phyloP scores from a whole-genome alignment of 2,888 invertebrate species.

The Dryocosmus kuriphilus region DNA sequence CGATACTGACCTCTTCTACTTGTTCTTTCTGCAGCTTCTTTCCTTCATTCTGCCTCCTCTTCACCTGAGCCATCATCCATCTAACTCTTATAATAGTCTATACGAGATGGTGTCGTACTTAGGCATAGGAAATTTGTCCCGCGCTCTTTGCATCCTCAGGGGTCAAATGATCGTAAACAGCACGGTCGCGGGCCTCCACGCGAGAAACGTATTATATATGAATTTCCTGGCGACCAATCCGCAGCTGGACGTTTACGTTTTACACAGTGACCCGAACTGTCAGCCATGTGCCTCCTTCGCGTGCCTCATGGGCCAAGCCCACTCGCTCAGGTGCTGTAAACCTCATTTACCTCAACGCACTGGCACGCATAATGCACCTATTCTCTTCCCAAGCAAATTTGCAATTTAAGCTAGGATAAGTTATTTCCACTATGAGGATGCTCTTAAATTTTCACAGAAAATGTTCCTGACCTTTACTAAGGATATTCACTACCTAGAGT shows the following conservation, averaged over 20 bases:
- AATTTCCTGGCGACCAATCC: slow-evolving; percentile 66
- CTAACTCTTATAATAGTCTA: not conserved
- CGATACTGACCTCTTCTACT: not conserved
- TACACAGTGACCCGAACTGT: slow-evolving; percentile 59
- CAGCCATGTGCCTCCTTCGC: slow-evolving; percentile 51
- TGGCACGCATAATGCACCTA: not conserved
- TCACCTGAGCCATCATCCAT: not conserved
- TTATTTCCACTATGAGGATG: slow-evolving; percentile 24
- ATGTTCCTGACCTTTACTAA: not conserved
- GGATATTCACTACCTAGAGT: not conserved
- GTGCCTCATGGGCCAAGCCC: slow-evolving; percentile 62
- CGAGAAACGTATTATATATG: slow-evolving; percentile 62
- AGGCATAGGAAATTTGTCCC: slow-evolving; percentile 49
- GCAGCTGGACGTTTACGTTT: slow-evolving; percentile 38
- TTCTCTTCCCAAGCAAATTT: slow-evolving; percentile 22
- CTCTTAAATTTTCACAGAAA: slow-evolving; percentile 18
- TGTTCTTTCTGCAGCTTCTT: slow-evolving; percentile 34
- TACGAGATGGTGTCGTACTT: slow-evolving; percentile 16
- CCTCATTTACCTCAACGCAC: slow-evolving; percentile 68
- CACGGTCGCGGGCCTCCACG: slow-evolving; percentile 50
- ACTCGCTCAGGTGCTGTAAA: slow-evolving; percentile 71
- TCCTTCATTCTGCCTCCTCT: slow-evolving; percentile 11
- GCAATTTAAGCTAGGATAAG: slow-evolving; percentile 12
- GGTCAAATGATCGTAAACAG: slow-evolving; percentile 70
- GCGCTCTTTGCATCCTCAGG: slow-evolving; percentile 46